Evolutionary conservation across 2,797 vertebrate species (phyloP).

Genomic region (Helostoma temminkii): DNA sequence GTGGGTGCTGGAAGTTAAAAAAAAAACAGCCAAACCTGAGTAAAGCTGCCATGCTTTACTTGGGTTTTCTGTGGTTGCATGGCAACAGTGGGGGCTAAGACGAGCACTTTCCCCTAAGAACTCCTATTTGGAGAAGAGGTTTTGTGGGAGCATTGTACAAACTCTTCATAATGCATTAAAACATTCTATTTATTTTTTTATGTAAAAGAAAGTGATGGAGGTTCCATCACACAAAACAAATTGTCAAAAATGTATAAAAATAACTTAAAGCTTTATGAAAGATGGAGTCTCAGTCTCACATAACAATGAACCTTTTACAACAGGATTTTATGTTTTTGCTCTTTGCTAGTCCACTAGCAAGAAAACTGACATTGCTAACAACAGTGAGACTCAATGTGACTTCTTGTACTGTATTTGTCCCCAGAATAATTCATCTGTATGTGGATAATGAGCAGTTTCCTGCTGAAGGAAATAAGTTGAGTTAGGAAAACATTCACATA

Average conservation of each 20-base stretch:
- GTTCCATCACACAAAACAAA: conserved; percentile 8
- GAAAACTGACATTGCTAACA: conserved; percentile 23
- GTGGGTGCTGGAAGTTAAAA: conserved; percentile 27
- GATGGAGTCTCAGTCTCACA: conserved; percentile 3
- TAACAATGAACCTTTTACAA: conserved; percentile 6
- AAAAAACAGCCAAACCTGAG: conserved; percentile 29
- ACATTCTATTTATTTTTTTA: not conserved
- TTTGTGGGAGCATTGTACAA: conserved; percentile 36
- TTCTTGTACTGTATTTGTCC: not conserved
- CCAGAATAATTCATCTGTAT: conserved; percentile 21
- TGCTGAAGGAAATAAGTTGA: conserved; percentile 14
- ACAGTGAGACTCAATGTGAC: conserved; percentile 17
- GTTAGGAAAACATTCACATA: conserved; percentile 20
- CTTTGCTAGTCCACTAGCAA: conserved; percentile 12
- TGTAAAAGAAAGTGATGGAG: conserved; percentile 1
- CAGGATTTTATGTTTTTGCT: conserved; percentile 3
- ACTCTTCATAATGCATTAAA: conserved; percentile 25
- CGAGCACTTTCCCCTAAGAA: conserved; percentile 38
- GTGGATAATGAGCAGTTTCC: conserved; percentile 46
- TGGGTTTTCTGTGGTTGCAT: conserved; percentile 60
- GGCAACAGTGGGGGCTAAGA: conserved; percentile 61
- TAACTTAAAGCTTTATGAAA: conserved; percentile 20
- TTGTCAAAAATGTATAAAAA: no score
- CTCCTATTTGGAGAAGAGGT: conserved; percentile 37
- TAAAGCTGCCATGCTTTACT: conserved; percentile 47